These are phyloP conservation scores for Sebastiscus tertius DNA, from an alignment of 2,797 vertebrate genomes.

Conservation along the genomic window DNA sequence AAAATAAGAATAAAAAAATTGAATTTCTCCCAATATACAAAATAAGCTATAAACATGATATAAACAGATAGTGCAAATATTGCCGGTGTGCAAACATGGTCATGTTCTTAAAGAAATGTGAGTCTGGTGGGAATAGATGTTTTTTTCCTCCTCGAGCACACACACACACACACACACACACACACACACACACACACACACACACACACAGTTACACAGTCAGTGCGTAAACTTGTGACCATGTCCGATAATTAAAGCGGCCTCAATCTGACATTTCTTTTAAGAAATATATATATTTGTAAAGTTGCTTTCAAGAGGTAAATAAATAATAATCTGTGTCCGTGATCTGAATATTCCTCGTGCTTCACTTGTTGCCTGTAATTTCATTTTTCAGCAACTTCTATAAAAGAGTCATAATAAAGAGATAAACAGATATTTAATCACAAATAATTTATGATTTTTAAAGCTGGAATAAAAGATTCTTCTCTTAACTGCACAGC, in stretches of 20 bases:
- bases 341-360: background rate
- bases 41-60: too few relatives aligned
- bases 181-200: too few relatives aligned
- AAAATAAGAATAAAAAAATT: too few relatives aligned
- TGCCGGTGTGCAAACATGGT: too few relatives aligned
- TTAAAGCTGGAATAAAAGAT: background rate
- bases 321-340: background rate
- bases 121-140: too few relatives aligned
- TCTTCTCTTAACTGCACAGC: fast-evolving
- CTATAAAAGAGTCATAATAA: background rate
- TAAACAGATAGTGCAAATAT: too few relatives aligned
- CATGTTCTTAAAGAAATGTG: too few relatives aligned
- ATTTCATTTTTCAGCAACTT: background rate
- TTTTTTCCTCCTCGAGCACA: too few relatives aligned
- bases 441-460: background rate
- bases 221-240: constrained; percentile 9
- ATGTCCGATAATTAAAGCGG: background rate
- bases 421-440: background rate
- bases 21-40: too few relatives aligned
- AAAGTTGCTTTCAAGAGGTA: background rate
- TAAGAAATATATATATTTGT: background rate
- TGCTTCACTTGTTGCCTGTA: constrained; percentile 65
- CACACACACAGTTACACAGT: background rate
- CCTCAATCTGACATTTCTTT: background rate
- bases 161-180: too few relatives aligned